Conservation (phyloP, 1,140 invertebrate genomes). For the Onthophagus taurus region DNA sequence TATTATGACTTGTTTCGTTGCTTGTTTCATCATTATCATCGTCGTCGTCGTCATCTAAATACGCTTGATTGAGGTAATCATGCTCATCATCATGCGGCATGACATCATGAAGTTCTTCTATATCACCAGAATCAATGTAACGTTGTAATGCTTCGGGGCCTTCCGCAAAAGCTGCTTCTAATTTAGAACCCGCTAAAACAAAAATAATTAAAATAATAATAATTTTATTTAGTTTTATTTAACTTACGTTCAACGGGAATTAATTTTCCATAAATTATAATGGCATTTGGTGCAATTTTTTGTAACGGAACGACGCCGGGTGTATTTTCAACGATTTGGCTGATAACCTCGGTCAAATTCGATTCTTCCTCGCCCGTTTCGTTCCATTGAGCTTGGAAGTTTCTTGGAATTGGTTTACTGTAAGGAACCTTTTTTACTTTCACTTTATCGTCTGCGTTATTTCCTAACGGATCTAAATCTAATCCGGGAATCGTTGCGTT, state of each 20-base stretch:
- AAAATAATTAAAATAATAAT: neutral
- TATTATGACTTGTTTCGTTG: neutral
- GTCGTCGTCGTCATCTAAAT: constrained; percentile 38
- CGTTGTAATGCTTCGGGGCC: constrained; percentile 66
- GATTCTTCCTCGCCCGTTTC: constrained; percentile 57
- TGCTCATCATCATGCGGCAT: constrained; percentile 53
- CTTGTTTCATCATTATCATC: constrained; percentile 16
- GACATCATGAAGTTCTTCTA: constrained; percentile 67
- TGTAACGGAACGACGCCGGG: constrained; percentile 58
- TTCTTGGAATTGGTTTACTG: constrained; percentile 89
- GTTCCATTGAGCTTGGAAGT: constrained; percentile 94
- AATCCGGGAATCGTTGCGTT: constrained; percentile 74
- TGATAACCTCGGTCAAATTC: constrained; percentile 51
- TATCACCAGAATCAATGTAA: constrained; percentile 64
- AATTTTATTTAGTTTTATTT: constrained; percentile 6
- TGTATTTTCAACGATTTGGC: constrained; percentile 59
- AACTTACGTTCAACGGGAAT: constrained; percentile 59
- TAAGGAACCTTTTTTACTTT: constrained; percentile 77
- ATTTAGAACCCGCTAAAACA: constrained; percentile 54
- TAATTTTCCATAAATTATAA: constrained; percentile 71
- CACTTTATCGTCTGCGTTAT: constrained; percentile 52
- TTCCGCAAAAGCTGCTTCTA: constrained; percentile 62
- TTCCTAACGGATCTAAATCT: constrained; percentile 63
- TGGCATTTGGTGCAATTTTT: constrained; percentile 63
- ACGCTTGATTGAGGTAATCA: constrained; percentile 42